Percentiles rank a stretch among this genome's conserved stretches.
phyloP scores from a whole-genome alignment of 2,113 vertebrate genomes.

The Carassius auratus region DNA sequence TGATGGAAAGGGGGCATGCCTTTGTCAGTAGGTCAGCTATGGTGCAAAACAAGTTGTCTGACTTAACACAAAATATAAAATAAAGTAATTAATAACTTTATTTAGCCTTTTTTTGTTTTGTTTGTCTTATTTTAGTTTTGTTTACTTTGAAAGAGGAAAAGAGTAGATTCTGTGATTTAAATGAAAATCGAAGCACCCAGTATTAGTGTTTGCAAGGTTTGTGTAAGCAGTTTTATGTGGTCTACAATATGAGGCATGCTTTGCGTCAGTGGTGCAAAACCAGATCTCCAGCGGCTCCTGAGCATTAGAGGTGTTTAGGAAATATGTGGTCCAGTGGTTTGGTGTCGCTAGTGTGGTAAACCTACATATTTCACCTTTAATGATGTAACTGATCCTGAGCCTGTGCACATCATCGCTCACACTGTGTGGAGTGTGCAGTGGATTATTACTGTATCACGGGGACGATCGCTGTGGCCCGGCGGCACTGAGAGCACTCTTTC shows the following conservation, averaged over 20 bases:
- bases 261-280: background rate
- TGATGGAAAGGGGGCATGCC: too few relatives aligned
- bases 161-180: background rate
- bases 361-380: slow-evolving; percentile 3
- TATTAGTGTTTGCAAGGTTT: background rate
- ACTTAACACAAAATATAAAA: too few relatives aligned
- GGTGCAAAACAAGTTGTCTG: too few relatives aligned
- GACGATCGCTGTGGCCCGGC: background rate
- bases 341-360: background rate
- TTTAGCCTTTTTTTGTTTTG: too few relatives aligned
- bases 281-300: background rate
- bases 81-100: too few relatives aligned
- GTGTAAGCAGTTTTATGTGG: background rate
- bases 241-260: background rate
- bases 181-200: background rate
- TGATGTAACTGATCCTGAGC: slow-evolving; percentile 1
- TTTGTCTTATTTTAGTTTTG: too few relatives aligned
- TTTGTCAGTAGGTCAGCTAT: too few relatives aligned
- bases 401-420: background rate
- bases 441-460: slow-evolving; percentile 16
- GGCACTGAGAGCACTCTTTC: background rate
- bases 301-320: background rate
- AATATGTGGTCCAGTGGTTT: background rate
- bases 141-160: background rate
- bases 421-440: slow-evolving; percentile 15